Evolutionary conservation across 1,140 invertebrate genomes (phyloP).

Genomic region (Bombus vancouverensis): DNA sequence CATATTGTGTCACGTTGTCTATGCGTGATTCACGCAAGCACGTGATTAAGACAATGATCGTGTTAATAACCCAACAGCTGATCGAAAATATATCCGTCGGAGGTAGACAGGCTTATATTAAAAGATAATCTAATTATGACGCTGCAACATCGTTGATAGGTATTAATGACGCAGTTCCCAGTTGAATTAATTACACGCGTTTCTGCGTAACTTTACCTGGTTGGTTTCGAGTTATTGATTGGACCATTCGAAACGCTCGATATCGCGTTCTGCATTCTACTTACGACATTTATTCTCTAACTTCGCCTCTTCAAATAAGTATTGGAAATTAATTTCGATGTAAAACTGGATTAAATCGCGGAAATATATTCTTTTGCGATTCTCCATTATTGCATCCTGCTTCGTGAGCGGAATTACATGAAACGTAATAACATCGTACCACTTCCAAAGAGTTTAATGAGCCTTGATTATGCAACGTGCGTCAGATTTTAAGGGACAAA

Average conservation of each 20-base stretch:
- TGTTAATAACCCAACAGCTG: background rate
- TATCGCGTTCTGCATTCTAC: background rate
- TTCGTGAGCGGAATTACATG: background rate
- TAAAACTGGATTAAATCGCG: background rate
- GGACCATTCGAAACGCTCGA: no score
- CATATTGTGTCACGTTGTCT: no score
- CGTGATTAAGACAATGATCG: background rate
- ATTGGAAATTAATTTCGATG: background rate
- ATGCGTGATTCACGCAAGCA: background rate
- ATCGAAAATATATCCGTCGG: background rate
- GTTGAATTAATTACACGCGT: slow-evolving; percentile 16
- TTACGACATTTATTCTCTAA: background rate
- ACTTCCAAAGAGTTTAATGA: background rate
- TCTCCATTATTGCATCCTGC: background rate
- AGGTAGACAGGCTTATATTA: background rate
- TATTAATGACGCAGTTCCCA: slow-evolving; percentile 19
- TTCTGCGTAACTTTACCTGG: slow-evolving; percentile 19
- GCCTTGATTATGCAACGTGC: background rate
- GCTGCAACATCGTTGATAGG: slow-evolving; percentile 15
- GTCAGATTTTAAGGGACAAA: background rate
- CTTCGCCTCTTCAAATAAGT: background rate
- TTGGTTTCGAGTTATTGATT: background rate
- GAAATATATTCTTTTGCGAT: background rate
- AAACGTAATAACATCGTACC: background rate
- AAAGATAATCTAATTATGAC: slow-evolving; percentile 17